Evolutionary conservation across 2,888 invertebrate species (phyloP).

Genomic region (Thalpophila matura): DNA sequence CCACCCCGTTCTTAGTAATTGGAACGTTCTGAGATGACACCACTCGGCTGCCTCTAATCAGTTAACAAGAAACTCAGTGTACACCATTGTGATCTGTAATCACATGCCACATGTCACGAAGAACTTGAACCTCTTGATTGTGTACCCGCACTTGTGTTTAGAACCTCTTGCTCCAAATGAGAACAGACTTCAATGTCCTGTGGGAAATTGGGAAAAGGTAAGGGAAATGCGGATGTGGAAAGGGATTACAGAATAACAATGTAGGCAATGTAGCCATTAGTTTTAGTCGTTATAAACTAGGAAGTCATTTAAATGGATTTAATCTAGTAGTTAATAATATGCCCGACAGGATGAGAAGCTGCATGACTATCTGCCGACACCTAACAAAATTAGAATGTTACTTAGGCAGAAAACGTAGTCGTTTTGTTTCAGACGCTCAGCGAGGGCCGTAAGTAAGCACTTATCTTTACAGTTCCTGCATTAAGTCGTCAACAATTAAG

Average conservation of each 20-base stretch:
- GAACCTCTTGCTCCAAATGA: constrained; percentile 23
- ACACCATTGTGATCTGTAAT: constrained; percentile 82
- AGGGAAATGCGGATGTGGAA: not conserved
- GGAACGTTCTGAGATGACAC: constrained; percentile 91
- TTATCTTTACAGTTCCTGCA: constrained; percentile 87
- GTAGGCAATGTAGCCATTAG: not conserved
- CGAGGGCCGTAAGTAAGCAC: constrained; percentile 79
- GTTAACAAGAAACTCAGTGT: constrained; percentile 88
- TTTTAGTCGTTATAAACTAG: not conserved
- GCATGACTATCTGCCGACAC: constrained; percentile 31
- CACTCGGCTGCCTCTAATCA: constrained; percentile 89
- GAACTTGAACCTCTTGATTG: constrained; percentile 48
- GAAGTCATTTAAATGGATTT: constrained; percentile 5
- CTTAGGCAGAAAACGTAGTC: constrained; percentile 67
- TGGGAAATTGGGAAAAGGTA: constrained; percentile 3
- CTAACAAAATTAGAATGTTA: constrained; percentile 56
- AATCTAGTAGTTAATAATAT: constrained; percentile 23
- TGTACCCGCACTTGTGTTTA: constrained; percentile 37
- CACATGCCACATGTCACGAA: constrained; percentile 69
- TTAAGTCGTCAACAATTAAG: constrained; percentile 90
- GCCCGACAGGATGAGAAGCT: constrained; percentile 25
- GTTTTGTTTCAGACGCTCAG: constrained; percentile 80
- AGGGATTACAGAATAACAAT: not conserved
- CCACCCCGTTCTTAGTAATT: constrained; percentile 84
- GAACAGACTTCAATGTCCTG: constrained; percentile 3